phyloP scores from a whole-genome alignment of 2,888 invertebrate species.

The Tortrix viridana region DNA sequence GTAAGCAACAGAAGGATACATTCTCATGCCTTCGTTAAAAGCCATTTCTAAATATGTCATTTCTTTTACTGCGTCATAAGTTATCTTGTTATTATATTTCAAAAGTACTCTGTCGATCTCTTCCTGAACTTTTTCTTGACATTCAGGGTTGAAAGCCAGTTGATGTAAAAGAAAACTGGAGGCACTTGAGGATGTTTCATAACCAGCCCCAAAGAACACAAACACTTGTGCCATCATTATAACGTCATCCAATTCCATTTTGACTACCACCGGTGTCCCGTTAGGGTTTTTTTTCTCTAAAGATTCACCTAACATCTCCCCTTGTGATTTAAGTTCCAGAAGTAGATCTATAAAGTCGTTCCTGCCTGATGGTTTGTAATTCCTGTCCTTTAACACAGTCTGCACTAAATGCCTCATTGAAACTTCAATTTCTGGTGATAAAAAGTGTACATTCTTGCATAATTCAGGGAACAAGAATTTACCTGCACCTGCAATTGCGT shows the following conservation, averaged over 20 bases:
- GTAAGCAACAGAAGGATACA: constrained; percentile 72
- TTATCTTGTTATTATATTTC: constrained; percentile 63
- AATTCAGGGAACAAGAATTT: constrained; percentile 69
- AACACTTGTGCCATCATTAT: constrained; percentile 73
- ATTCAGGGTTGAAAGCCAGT: constrained; percentile 73
- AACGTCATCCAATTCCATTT: constrained; percentile 63
- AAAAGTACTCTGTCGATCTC: constrained; percentile 71
- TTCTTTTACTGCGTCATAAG: constrained; percentile 71
- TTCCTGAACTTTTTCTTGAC: constrained; percentile 69
- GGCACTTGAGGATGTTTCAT: constrained; percentile 80
- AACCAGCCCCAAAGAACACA: constrained; percentile 79
- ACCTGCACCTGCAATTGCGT: constrained; percentile 55
- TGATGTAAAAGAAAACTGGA: constrained; percentile 78
- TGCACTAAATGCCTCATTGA: constrained; percentile 60
- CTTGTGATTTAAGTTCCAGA: constrained; percentile 67
- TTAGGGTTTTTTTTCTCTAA: constrained; percentile 62
- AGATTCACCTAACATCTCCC: constrained; percentile 68
- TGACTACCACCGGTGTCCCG: constrained; percentile 62
- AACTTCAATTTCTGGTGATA: constrained; percentile 60
- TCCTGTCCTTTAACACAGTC: constrained; percentile 61
- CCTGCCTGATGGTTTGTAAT: constrained; percentile 63
- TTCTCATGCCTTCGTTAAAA: constrained; percentile 71
- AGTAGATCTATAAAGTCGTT: constrained; percentile 75
- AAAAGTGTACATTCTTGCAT: constrained; percentile 60
- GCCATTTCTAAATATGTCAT: constrained; percentile 73